Percentiles rank a stretch among this genome's conserved stretches.
phyloP scores from a whole-genome alignment of 2,888 invertebrate genomes.

The Vanessa cardui region DNA sequence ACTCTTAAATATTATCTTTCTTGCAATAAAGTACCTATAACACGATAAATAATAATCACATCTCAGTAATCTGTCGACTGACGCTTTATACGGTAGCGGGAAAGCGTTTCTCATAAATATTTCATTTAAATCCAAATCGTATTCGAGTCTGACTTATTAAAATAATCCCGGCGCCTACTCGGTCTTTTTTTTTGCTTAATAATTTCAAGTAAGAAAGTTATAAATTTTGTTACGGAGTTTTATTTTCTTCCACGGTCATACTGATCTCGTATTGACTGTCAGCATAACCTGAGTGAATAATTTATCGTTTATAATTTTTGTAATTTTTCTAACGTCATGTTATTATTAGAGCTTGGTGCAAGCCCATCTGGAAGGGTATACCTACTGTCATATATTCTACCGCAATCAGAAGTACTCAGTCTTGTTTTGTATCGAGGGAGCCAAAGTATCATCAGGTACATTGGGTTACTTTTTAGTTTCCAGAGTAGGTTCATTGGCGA shows the following conservation, averaged over 20 bases:
- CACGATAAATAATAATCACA: slow-evolving; percentile 12
- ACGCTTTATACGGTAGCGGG: background rate
- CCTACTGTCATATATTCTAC: no score
- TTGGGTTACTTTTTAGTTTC: no score
- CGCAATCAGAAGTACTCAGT: no score
- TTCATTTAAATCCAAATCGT: slow-evolving; percentile 7
- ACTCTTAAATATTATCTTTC: background rate
- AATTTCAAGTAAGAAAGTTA: background rate
- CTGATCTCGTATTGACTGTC: no score
- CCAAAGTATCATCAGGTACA: no score
- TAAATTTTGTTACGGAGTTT: background rate
- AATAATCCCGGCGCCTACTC: slow-evolving; percentile 14
- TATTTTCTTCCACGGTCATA: background rate
- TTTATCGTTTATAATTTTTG: no score
- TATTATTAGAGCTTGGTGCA: no score
- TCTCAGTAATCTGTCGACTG: slow-evolving; percentile 9
- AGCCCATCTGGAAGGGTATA: no score
- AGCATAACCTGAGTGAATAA: no score
- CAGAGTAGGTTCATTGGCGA: no score
- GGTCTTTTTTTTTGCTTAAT: background rate
- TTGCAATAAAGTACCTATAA: background rate
- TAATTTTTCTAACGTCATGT: no score
- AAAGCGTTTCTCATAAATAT: slow-evolving; percentile 13
- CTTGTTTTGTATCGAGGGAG: no score
- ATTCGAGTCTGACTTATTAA: slow-evolving; percentile 13